Base-by-base conservation (phyloP, 2,888 invertebrate genomes). In the Euplagia quadripunctaria region DNA sequence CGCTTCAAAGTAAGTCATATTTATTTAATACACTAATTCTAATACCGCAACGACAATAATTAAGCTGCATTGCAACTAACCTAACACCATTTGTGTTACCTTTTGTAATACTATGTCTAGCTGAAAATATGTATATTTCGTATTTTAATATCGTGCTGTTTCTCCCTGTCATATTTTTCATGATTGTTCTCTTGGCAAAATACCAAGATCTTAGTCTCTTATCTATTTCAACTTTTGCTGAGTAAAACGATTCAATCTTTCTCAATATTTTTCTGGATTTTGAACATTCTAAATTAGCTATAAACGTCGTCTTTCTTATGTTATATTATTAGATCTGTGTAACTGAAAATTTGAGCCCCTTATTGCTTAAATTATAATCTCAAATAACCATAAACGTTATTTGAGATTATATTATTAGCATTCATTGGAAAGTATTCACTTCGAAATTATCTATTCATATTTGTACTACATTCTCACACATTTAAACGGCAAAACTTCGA, bases 171-270 rank as follows among this genome's bases (percentile, higher is more conserved):
- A 91, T 92, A 93, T 93, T 93, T 93, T 92, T 93, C 93, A 92
- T 93, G 93, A 94, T 93, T 92, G 93, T 90, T 91, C 90, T 91
- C 89, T 92, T 94, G 94, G 94, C 94, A 93, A 91, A 91, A 90
- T 88, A 92, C 93, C 94, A 94, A 93, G 90, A 91, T 92, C 91
- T 90, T 86, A 88, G 83, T 89, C 92, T 92, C 92, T 92, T 94
- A 94, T 93, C 93, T 93, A 92, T 90, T 88, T 89, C 88, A 91
- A 92, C 90, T 91, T 91, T 92, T 89, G 89, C 90, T 90, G 85
- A 88, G 90, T 87, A 87, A 80, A 84, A 88, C 88, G 82, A 77
- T 85, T 87, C 83, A 86, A 86, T 84, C 85, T 85, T 86, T 84
- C 84, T 83, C 81, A 80, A 86, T 86, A 82, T 82, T 89, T 82